Conservation (phyloP, 1,140 invertebrate genomes). For the Drosophila gunungcola region DNA sequence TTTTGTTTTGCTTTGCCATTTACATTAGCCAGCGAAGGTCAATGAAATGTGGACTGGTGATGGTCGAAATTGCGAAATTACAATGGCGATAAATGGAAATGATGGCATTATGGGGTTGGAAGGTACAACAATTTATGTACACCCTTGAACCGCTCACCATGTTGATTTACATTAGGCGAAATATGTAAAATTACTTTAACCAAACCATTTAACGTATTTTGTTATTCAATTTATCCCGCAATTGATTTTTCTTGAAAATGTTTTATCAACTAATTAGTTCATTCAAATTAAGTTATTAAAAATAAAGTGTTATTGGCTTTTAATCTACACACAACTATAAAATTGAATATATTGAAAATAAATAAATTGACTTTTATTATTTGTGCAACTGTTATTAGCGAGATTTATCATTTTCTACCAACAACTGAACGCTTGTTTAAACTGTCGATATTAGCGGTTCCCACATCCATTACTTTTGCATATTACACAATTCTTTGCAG, state of each 20-base stretch:
- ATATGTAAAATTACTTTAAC: no score
- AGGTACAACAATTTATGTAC: slow-evolving; percentile 1
- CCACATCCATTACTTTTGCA: slow-evolving; percentile 50
- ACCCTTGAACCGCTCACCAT: slow-evolving; percentile 16
- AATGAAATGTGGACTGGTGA: slow-evolving; percentile 67
- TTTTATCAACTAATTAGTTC: no score
- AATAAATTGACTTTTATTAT: no score
- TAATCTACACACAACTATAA: no score
- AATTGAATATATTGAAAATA: no score
- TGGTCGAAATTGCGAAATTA: slow-evolving; percentile 52
- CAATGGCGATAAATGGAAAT: slow-evolving; percentile 55
- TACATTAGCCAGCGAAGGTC: slow-evolving; percentile 67
- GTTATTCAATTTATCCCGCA: no score
- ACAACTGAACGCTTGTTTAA: slow-evolving; percentile 18
- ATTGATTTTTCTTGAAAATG: no score
- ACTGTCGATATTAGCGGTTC: slow-evolving; percentile 31
- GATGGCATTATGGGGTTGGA: slow-evolving; percentile 11
- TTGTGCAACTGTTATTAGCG: no score
- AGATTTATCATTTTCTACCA: background rate
- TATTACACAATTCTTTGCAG: slow-evolving; percentile 66
- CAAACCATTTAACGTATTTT: no score
- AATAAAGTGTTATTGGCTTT: no score
- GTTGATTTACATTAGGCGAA: background rate
- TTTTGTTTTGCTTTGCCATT: slow-evolving; percentile 66
- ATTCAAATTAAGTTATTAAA: no score